A percentile compares a stretch with the other conserved stretches of the same genome.
Evolutionary conservation across 2,113 vertebrate species (phyloP).

Genomic region (Bucco capensis): DNA sequence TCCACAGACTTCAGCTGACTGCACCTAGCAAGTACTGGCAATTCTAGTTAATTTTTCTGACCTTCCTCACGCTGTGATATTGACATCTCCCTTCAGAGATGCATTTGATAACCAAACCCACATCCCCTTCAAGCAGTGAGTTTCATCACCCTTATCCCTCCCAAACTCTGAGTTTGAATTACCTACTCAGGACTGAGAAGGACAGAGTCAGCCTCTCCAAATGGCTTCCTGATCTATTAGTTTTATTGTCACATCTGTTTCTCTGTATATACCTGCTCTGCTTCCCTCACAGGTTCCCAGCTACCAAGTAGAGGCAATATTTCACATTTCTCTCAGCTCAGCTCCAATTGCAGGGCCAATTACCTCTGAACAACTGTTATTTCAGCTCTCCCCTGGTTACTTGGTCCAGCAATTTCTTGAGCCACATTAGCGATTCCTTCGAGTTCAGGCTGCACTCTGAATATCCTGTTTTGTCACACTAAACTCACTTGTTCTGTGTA

Average conservation of each 20-base stretch:
- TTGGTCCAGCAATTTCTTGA: constrained; percentile 20
- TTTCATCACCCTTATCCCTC: background rate
- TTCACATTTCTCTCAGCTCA: background rate
- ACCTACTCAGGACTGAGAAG: background rate
- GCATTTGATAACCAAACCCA: background rate
- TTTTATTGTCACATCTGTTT: background rate
- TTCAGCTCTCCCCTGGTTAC: background rate
- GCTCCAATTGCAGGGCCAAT: constrained; percentile 17
- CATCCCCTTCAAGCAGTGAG: background rate
- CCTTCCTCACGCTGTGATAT: background rate
- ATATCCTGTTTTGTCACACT: background rate
- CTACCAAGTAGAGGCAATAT: background rate
- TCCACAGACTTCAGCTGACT: background rate
- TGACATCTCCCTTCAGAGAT: background rate
- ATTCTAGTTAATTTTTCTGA: background rate
- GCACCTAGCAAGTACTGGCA: background rate
- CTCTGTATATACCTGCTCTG: background rate
- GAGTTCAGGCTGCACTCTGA: background rate
- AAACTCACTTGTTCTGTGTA: background rate
- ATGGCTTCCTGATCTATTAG: background rate
- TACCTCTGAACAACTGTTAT: constrained; percentile 25
- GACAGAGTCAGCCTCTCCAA: background rate
- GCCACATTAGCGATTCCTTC: background rate
- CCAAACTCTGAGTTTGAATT: background rate
- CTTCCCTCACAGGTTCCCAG: background rate